Conservation (phyloP, 2,797 vertebrate species). For the Pristis pectinata region DNA sequence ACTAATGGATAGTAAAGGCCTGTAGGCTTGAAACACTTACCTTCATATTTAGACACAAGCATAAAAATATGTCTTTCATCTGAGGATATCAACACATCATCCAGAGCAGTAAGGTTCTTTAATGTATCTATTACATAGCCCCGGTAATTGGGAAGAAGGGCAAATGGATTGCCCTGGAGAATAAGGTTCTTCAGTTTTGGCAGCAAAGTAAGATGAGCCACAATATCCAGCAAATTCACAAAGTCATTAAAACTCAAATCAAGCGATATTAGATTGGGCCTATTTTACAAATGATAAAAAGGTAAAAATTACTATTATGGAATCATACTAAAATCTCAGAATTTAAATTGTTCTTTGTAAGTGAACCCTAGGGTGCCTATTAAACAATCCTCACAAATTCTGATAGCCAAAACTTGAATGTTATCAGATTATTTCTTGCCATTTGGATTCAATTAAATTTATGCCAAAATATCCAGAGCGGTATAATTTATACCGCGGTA, state of each 20-base stretch:
- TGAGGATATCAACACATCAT: conserved; percentile 55
- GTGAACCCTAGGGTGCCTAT: no score
- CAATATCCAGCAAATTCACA: conserved; percentile 54
- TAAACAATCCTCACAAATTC: neutral
- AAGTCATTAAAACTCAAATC: conserved; percentile 77
- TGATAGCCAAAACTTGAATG: neutral
- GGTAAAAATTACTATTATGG: neutral
- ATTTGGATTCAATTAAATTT: neutral
- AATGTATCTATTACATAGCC: conserved; percentile 71
- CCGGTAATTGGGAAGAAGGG: conserved; percentile 65
- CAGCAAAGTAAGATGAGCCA: conserved; percentile 55
- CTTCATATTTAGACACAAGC: conserved; percentile 54
- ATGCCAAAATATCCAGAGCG: neutral
- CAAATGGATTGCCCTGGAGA: conserved; percentile 75
- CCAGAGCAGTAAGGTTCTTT: conserved; percentile 58
- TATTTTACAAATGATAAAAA: conserved; percentile 44
- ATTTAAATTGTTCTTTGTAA: neutral
- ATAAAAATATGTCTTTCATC: conserved; percentile 58
- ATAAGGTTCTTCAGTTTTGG: conserved; percentile 58
- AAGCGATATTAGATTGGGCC: conserved; percentile 76
- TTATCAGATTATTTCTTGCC: neutral
- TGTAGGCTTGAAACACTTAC: conserved; percentile 52
- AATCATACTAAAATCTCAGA: neutral
- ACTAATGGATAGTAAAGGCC: neutral
- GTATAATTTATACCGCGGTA: neutral